These are phyloP conservation scores for Proisotoma minuta DNA, from an alignment of 2,888 invertebrate genomes.

Conservation along the genomic window DNA sequence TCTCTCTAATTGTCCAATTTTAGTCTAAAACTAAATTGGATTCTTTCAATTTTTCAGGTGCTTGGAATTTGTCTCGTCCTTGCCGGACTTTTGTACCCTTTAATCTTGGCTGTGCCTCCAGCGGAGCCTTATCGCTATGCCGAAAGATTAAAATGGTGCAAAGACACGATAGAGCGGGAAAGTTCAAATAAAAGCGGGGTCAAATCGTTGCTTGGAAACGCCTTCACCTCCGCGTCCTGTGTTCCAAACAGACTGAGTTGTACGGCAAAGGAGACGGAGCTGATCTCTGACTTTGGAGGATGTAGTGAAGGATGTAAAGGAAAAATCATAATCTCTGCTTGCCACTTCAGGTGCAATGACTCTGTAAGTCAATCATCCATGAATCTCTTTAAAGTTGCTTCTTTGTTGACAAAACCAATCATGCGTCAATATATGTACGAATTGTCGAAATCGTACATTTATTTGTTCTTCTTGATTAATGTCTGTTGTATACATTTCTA, in stretches of 20 bases:
- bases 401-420: too few relatives aligned
- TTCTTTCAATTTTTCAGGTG: conserved; percentile 33
- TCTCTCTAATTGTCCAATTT: too few relatives aligned
- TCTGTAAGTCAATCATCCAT: conserved; percentile 22
- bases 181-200: neutral
- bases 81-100: conserved; percentile 40
- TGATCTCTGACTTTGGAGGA: conserved; percentile 36
- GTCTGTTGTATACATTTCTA: too few relatives aligned
- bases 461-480: too few relatives aligned
- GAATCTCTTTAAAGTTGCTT: too few relatives aligned
- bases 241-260: conserved; percentile 41
- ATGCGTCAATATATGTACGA: too few relatives aligned
- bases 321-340: conserved; percentile 40
- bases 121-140: conserved; percentile 38
- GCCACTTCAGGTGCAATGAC: conserved; percentile 35
- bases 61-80: conserved; percentile 40
- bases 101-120: conserved; percentile 42
- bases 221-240: conserved; percentile 30
- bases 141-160: conserved; percentile 38
- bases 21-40: too few relatives aligned
- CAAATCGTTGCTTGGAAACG: conserved; percentile 11
- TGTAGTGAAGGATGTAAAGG: conserved; percentile 43
- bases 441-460: too few relatives aligned
- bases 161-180: conserved; percentile 18
- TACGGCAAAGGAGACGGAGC: conserved; percentile 27